phyloP scores from a whole-genome alignment of 2,113 vertebrate species.

The Calyptommatus sinebrachiatus region DNA sequence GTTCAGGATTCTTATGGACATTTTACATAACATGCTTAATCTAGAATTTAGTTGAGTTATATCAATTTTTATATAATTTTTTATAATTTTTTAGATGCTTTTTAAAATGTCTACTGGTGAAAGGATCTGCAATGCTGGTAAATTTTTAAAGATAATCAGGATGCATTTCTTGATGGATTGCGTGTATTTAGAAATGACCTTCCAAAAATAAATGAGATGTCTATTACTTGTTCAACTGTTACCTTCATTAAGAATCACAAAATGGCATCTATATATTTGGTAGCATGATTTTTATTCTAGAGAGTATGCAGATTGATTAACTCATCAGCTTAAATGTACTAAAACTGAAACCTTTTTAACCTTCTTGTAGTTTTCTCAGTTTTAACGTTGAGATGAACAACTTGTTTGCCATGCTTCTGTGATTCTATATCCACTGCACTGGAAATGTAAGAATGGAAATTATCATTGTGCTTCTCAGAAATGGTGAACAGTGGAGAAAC shows the following conservation, averaged over 20 bases:
- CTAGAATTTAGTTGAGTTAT: background rate
- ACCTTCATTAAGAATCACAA: conserved; percentile 21
- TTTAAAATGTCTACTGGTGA: background rate
- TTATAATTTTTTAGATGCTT: background rate
- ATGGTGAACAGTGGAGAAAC: too few species aligned
- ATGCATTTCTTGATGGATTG: conserved; percentile 14
- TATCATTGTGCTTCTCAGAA: too few species aligned
- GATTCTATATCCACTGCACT: too few species aligned
- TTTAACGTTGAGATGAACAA: background rate
- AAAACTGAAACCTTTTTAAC: background rate
- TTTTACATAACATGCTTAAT: background rate
- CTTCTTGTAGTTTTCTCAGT: background rate
- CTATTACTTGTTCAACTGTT: conserved; percentile 30
- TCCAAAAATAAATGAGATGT: conserved; percentile 24
- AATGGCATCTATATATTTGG: conserved; percentile 22
- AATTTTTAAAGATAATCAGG: background rate
- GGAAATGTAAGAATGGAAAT: background rate
- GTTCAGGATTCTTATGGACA: background rate
- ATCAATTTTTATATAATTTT: background rate
- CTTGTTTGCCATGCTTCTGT: background rate
- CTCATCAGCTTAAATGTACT: background rate
- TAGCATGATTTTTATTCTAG: conserved; percentile 5
- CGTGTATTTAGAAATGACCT: conserved; percentile 17
- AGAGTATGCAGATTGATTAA: background rate
- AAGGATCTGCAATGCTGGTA: background rate